Evolutionary conservation across 2,888 invertebrate species (phyloP), one percentile per base, ranked within the genome.

Genomic region (Trachelus stipa): DNA sequence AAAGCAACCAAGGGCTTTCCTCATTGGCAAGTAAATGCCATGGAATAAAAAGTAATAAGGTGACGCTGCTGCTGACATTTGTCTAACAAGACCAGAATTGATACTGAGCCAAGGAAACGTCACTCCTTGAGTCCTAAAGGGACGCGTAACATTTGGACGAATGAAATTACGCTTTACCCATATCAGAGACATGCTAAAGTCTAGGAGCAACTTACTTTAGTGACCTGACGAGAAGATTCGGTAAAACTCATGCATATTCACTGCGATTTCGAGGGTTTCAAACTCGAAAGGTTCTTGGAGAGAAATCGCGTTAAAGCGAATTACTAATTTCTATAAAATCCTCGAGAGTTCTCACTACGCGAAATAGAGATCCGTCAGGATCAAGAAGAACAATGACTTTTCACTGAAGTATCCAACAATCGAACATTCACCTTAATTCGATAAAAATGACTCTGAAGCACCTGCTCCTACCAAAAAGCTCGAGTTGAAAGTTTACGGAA

Each of bases 21-120:
- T 56, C 56, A 56, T 56, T 56, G 56, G 56, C 56, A 71, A 71
- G 34, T 71, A 76, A 82, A 79, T 80, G 80, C 69, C 68, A 68
- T 69, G 75, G 80, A 79, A 85, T 85, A 85, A 85, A 85, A 85
- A 81, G 82, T 83, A 85, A 85, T 80, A 83, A 85, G 80, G 80
- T 23, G 56, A 9, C 56, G 56, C 40, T 12, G 33, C 33, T 31
- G 40, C 76, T 81, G 81, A 81, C 81, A 85, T 85, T 84, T 79
- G 79, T 82, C 79, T 78, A 77, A 82, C 76, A 79, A 82, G 82
- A 73, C 9, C 23, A 6, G 23, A 56, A 23, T 56, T 56, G 56
- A 56, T 56, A 23, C 56, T 23, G 56, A 23, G 9, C 23, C 56
- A 56, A 56, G 56, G 23, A 2, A 56, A 56, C 2, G 56, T 23